Base-by-base conservation (phyloP, 2,888 invertebrate species). In the Augochlorella aurata region DNA sequence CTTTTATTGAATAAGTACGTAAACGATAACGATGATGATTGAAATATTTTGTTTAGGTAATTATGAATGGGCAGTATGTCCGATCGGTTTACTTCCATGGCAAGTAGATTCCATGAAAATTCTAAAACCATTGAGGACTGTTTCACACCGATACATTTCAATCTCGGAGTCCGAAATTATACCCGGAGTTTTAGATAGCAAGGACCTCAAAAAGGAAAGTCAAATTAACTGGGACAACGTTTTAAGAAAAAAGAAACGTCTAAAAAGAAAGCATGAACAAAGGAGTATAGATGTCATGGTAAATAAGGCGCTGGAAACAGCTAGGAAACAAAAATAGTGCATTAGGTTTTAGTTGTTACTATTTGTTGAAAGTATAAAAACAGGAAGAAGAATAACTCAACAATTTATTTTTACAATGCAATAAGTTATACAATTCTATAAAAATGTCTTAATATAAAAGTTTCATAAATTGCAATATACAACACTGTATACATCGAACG, bases 51-150 rank as follows among this genome's bases (percentile, higher is more conserved):
- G 1, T 79, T 81, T 79, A 88, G 91, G 89, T 68, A 84, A 89
- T 74, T 74, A 90, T 74, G 89, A 93, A 77, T 95, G 95, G 95
- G 87, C 91, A 45, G 85, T 85, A 61, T 94, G 94, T 88, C 95
- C 95, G 18, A 94, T 95, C 88, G 95, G 95, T 29, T 87, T 93
- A 80, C 83, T 95, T 45, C 95, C 95, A 14, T 94, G 94, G 94
- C 94, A 94, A 84, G 77, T 89, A 1, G 89, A 90, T 82, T 82
- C 88, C 4, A 65, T 88, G 82, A 88, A 91, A 21, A 77, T 82
- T 45, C 71, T 90, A 18, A 78, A 87, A 50, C 84, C 89, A 10
- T 49, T 87, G 0, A 45, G 78, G 14, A 52, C 74, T 9, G 70
- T 74, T 5, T 44, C 84, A 18, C 73, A 83, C n/a, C 84, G 73